Percentiles rank a stretch among this genome's conserved stretches.
phyloP scores from a whole-genome alignment of 2,797 vertebrate species.

The Onychomys torridus region DNA sequence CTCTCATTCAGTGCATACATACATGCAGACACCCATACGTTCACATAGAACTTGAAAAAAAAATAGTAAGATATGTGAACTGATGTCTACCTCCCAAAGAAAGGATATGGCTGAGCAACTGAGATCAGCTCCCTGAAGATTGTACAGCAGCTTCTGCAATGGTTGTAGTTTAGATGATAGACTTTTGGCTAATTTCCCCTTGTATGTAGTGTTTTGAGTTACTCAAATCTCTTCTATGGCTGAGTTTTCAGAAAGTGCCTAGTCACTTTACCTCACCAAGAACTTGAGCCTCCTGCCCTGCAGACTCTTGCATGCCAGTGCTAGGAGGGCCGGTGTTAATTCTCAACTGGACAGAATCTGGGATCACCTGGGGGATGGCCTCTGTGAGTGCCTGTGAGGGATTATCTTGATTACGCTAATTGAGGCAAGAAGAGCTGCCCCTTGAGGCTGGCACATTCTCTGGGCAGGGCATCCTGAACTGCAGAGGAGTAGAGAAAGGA shows the following conservation, averaged over 20 bases:
- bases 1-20: not conserved
- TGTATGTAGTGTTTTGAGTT: not conserved
- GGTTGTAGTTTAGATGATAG: not conserved
- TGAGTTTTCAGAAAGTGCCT: not conserved
- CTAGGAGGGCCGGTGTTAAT: not conserved
- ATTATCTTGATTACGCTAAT: not conserved
- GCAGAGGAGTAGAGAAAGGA: not conserved
- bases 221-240: not conserved
- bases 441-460: not conserved
- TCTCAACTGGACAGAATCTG: not conserved
- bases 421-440: not conserved
- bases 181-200: not conserved
- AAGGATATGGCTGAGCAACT: not conserved
- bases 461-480: not conserved
- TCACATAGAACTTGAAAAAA: not conserved
- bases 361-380: not conserved
- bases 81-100: not conserved
- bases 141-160: not conserved
- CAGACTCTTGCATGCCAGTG: not conserved
- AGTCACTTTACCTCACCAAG: fast-evolving
- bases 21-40: not conserved
- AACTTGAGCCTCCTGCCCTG: too few species aligned
- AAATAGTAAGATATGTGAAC: not conserved
- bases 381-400: not conserved
- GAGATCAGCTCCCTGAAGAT: fast-evolving